Evolutionary conservation across 1,140 invertebrate genomes (phyloP), one percentile per base, ranked within the genome.

Genomic region (Drosophila willistoni): DNA sequence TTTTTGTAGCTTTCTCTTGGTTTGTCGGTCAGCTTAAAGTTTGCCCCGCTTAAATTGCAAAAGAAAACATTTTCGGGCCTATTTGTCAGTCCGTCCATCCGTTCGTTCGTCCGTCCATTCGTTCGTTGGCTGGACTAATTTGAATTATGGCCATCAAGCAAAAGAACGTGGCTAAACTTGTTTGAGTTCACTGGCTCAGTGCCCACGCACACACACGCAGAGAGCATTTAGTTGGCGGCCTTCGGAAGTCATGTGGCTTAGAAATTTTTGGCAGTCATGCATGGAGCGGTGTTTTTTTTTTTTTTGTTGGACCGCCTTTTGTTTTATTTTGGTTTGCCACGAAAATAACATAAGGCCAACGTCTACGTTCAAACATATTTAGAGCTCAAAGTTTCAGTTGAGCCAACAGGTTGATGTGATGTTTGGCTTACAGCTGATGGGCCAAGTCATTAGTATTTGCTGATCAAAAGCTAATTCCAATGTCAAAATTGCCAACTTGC

Each of bases 71-170:
- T 63, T 54, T 60, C 68, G 55, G 55, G 71, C 83, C 83, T 80
- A 89, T 89, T 89, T 89, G 85, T 73, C 73, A 83, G 71, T 36
- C 17, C 55, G 25, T 7, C 7, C 56, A 9, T 19, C 13, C 29
- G 44, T 7, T 7, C n/a, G n/a, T n/a, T 12, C 42, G 25, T 7
- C 7, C 62, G 13, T 19, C 13, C 29, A 36, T 7, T 9, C 10
- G 63, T 7, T 9, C 10, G 63, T 25, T 42, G 64, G 14, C 39
- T 76, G 59, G 59, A 64, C 84, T 89, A 89, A 89, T 89, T 89
- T 89, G 84, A 89, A 81, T 89, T 89, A 89, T 89, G 77, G 77
- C 71, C 73, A 80, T 87, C 84, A 87, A 84, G 17, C 44, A 22
- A 51, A 51, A 51, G 44, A 89, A 79, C 80, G 84, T 87, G 77